These are phyloP conservation scores for Tuberolachnus salignus DNA, from an alignment of 2,888 invertebrate genomes.

Conservation along the genomic window DNA sequence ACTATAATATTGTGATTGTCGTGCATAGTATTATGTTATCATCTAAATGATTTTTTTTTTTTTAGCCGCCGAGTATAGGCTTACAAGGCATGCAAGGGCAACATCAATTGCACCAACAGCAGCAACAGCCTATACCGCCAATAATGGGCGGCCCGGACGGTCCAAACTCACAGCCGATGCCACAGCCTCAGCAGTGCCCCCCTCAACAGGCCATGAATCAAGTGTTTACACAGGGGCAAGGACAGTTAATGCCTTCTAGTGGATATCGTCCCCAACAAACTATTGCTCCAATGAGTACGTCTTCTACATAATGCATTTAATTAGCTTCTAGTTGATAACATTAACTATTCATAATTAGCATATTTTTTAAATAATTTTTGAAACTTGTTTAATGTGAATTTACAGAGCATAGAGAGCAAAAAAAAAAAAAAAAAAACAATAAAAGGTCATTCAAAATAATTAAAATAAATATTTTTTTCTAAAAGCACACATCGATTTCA, in stretches of 20 bases:
- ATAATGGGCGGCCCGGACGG: constrained; percentile 27
- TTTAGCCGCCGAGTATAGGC: constrained; percentile 49
- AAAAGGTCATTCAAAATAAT: no score
- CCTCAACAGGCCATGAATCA: constrained; percentile 38
- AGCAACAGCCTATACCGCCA: constrained; percentile 4
- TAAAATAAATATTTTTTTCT: no score
- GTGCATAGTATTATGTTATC: background rate
- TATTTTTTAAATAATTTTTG: no score
- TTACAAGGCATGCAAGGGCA: constrained; percentile 38
- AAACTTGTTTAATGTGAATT: no score
- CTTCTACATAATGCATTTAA: background rate
- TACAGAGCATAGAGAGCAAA: no score
- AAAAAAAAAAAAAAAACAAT: no score
- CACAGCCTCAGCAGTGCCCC: constrained; percentile 35
- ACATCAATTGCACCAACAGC: constrained; percentile 15
- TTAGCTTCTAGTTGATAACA: no score
- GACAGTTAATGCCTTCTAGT: constrained; percentile 8
- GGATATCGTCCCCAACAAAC: constrained; percentile 49
- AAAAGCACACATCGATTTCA: no score
- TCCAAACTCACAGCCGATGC: constrained; percentile 29
- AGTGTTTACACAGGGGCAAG: constrained; percentile 42
- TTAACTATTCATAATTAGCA: no score
- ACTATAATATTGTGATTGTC: background rate
- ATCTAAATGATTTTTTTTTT: background rate
- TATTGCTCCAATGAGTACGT: constrained; percentile 47